Evolutionary conservation across 64 coral and sea anemone genomes (phyloP).

Genomic region (Montipora cactus): DNA sequence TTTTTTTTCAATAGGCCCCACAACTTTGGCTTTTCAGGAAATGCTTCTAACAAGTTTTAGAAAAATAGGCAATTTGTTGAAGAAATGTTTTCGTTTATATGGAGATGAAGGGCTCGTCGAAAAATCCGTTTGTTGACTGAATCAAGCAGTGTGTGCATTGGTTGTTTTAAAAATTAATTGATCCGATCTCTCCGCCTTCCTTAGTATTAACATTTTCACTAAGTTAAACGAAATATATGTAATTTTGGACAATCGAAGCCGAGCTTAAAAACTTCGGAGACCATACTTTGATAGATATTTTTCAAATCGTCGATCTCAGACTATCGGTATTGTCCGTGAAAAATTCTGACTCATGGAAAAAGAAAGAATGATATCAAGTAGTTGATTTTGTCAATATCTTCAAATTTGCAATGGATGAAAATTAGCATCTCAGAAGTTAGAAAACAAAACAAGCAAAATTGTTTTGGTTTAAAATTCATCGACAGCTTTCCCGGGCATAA

Average conservation of each 20-base stretch:
- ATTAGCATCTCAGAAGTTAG: neutral
- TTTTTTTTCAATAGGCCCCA: too few relatives aligned
- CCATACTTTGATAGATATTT: neutral
- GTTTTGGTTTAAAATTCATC: neutral
- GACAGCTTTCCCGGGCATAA: neutral
- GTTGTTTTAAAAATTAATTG: neutral
- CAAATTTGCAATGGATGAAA: neutral
- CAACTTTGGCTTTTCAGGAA: neutral
- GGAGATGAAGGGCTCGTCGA: neutral
- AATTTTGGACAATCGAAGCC: neutral
- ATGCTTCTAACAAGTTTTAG: neutral
- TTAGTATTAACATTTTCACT: neutral
- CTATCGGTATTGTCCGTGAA: too few relatives aligned
- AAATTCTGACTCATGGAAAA: too few relatives aligned
- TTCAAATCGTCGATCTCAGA: neutral
- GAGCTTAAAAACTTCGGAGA: neutral
- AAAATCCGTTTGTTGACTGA: conserved; percentile 29
- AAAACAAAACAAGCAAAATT: neutral
- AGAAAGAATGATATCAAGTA: neutral
- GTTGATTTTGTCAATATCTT: neutral
- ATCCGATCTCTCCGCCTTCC: neutral
- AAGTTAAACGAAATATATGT: neutral
- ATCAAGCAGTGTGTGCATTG: neutral
- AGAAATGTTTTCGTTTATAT: neutral
- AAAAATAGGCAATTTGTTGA: neutral